phyloP scores from a whole-genome alignment of 1,140 invertebrate genomes.

The Propsilocerus akamusi region DNA sequence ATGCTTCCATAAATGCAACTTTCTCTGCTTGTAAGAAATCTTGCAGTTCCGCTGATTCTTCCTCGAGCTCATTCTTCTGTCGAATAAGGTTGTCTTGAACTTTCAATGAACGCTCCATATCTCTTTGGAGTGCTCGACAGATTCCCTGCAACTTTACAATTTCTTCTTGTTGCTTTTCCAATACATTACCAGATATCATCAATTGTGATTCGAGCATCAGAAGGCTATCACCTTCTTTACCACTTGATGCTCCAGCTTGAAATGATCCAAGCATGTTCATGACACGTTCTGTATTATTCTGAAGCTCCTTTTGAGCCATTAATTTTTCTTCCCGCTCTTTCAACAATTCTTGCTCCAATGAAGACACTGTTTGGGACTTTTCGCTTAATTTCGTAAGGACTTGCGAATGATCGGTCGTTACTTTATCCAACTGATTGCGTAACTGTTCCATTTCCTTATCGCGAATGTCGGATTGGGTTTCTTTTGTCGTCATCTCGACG shows the following conservation, averaged over 20 bases:
- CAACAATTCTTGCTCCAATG: slow-evolving; percentile 24
- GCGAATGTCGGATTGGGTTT: slow-evolving; percentile 46
- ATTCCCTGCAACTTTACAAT: slow-evolving; percentile 45
- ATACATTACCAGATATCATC: slow-evolving; percentile 49
- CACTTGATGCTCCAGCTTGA: slow-evolving; percentile 27
- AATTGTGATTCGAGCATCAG: slow-evolving; percentile 54
- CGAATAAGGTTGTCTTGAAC: slow-evolving; percentile 43
- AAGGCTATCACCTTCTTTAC: slow-evolving; percentile 42
- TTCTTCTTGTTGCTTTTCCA: slow-evolving; percentile 53
- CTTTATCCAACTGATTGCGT: slow-evolving; percentile 30
- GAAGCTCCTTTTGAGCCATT: slow-evolving; percentile 47
- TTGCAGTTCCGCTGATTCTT: slow-evolving; percentile 49
- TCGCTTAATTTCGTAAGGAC: slow-evolving; percentile 10
- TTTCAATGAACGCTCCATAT: slow-evolving; percentile 30
- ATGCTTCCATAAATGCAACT: slow-evolving; percentile 43
- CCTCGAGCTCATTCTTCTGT: slow-evolving; percentile 48
- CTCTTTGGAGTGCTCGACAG: slow-evolving; percentile 42
- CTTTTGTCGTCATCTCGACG: slow-evolving; percentile 23
- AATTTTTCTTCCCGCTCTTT: slow-evolving; percentile 47
- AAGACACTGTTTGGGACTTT: slow-evolving; percentile 6
- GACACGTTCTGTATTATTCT: slow-evolving; percentile 47
- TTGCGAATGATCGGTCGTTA: slow-evolving; percentile 20
- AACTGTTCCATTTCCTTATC: slow-evolving; percentile 38
- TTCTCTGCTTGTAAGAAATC: slow-evolving; percentile 65
- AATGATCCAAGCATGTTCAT: slow-evolving; percentile 41